Base-by-base conservation (phyloP, 2,113 vertebrate species). In the Thryonomys swinderianus region DNA sequence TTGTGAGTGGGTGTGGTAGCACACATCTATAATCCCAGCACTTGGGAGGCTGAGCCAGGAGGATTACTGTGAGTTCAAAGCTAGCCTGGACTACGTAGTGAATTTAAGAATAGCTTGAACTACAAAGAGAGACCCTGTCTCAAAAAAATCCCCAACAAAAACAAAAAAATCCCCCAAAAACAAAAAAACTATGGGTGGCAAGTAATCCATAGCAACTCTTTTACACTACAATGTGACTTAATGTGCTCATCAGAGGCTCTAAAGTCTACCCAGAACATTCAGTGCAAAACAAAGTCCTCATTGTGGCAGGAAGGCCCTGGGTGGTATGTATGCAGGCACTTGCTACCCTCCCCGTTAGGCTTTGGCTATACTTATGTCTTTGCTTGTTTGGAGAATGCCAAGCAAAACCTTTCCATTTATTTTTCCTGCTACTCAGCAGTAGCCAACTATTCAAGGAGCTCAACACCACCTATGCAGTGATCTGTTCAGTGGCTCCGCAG, bases 161-260 rank as follows among this genome's bases (percentile, higher is more conserved):
- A 51, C 48, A 51, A 51, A 51, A 51, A 51, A 51, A 51, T 5
- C 48, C 5, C 48, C 5, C 48, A 51, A 5, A 51, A 5, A 51
- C 10, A 17, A 76, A 59, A 92, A 78, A 95, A 89, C 27, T 76
- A 23, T 78, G 17, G 51, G 42, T 80, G 45, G 40, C 20, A 97
- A 91, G 80, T 76, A 95, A 89, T 34, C 48, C 62, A 87, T 32
- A 88, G 71, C 7, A 78, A 78, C 42, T 7, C 61, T 93, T 87
- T 79, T 10, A 93, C 62, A 94, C 37, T 2, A 45, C 21, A 94
- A 74, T 45, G 40, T 45, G 71, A 74, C 27, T 45, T 30, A 74
- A 11, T 27, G 23, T 74, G 42, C 12, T 74, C 40, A 74, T 45
- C 40, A 74, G 71, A 45, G 71, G 93, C 18, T 83, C 30, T 62